Base-by-base conservation (phyloP, 2,113 vertebrate genomes). In the Trochalopteron elliotii region DNA sequence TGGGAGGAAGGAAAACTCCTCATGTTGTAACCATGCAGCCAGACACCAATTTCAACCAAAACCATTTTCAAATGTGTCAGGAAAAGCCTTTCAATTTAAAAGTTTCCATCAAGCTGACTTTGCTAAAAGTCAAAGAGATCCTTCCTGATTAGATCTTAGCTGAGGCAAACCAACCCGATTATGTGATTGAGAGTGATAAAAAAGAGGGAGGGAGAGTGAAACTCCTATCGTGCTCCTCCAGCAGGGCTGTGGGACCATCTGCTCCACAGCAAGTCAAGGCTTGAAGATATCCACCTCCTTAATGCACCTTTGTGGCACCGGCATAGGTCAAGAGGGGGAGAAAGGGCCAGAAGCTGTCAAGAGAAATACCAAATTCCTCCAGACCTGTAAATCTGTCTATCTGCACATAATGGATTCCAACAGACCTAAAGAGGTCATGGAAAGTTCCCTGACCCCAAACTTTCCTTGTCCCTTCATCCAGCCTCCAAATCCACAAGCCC, bases 71-170 rank as follows among this genome's bases (percentile, higher is more conserved):
- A 83, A 30, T 7, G 1, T 33, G 24, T 77, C 1, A 8, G 80
- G 84, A 81, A 80, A 96, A 97, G 81, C 31, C 57, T 90, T 96
- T 94, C 82, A 67, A 57, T 96, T 89, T 88, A 87, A 96, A 95
- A 95, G 70, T 97, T 97, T 94, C 53, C 49, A 86, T 94, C 81
- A 63, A 87, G 55, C 35, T 96, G 93, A 96, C 93, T 97, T 97
- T 96, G 87, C 89, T 95, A 50, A 94, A 97, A 97, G 93, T 96
- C 97, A 97, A 59, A 93, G 25, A 88, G 72, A 96, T 95, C 88
- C 75, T 77, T 92, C 63, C 86, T 92, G 94, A 97, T 97, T 91
- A 97, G 61, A 97, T 96, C 90, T 93, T n/a, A 53, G 76, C 82
- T 95, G 82, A 97, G 53, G 70, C 47, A 93, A 97, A 96, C 57